Percentiles rank a stretch among this genome's conserved stretches.
Evolutionary conservation across 2,888 invertebrate species (phyloP).

Genomic region (Lottia gigantea): DNA sequence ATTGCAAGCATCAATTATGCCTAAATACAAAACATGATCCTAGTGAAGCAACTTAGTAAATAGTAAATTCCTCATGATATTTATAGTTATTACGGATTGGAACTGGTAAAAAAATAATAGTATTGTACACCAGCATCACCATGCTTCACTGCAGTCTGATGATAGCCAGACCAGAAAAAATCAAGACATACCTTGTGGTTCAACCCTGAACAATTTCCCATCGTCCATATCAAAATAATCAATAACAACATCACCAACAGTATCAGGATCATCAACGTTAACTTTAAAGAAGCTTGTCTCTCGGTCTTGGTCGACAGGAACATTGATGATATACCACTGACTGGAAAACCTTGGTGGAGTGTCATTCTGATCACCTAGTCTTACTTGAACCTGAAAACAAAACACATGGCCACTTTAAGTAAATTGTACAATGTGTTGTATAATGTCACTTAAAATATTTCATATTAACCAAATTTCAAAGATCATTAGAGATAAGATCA

Average conservation of each 20-base stretch:
- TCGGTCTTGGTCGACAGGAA: slow-evolving; percentile 83
- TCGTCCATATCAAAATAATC: slow-evolving; percentile 38
- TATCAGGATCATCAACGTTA: slow-evolving; percentile 67
- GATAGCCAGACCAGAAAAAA: slow-evolving; percentile 1
- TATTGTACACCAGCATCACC: too few relatives aligned
- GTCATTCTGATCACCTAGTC: slow-evolving; percentile 91
- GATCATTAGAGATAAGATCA: too few relatives aligned
- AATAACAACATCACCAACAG: slow-evolving; percentile 38
- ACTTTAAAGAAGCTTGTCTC: slow-evolving; percentile 84
- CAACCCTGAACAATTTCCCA: slow-evolving; percentile 30
- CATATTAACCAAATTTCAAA: too few relatives aligned
- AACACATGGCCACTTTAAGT: neutral
- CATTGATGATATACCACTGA: slow-evolving; percentile 89
- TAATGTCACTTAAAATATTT: neutral
- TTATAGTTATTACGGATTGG: too few relatives aligned
- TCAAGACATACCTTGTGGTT: slow-evolving; percentile 17
- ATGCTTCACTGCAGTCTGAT: too few relatives aligned
- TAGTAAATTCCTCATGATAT: too few relatives aligned
- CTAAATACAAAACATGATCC: too few relatives aligned
- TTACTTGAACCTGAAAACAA: slow-evolving; percentile 81
- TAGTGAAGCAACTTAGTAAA: too few relatives aligned
- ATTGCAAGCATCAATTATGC: too few relatives aligned
- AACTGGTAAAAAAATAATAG: too few relatives aligned
- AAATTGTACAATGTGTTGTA: neutral
- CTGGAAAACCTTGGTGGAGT: slow-evolving; percentile 91